Percentiles rank a stretch among this genome's conserved stretches.
Conservation (phyloP, 2,113 vertebrate species). For the Phrynocephalus versicolor region DNA sequence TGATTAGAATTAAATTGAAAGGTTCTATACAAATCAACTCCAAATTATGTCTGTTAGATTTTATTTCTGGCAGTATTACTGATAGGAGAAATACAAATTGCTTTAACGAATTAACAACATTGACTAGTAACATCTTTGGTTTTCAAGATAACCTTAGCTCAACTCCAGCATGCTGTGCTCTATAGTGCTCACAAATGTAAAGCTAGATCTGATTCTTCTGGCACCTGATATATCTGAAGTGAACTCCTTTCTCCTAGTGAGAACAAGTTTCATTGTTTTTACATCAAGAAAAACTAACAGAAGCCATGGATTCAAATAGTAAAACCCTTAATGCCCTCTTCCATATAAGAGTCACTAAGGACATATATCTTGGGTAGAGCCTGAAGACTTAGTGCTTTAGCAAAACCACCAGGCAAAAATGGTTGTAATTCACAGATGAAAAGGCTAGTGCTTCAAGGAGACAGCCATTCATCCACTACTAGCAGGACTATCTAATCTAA, state of each 20-base stretch:
- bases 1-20: neutral
- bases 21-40: neutral
- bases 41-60: neutral
- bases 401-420: neutral
- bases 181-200: neutral
- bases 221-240: neutral
- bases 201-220: neutral
- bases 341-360: neutral
- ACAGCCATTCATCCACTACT: neutral
- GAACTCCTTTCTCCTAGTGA: neutral
- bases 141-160: neutral
- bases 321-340: neutral
- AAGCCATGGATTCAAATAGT: neutral
- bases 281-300: neutral
- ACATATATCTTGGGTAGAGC: constrained; percentile 1
- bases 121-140: neutral
- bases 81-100: neutral
- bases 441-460: neutral
- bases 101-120: neutral
- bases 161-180: neutral
- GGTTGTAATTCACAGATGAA: neutral
- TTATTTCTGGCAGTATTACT: neutral
- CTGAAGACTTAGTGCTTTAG: neutral
- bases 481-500: neutral
- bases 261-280: neutral